Evolutionary conservation across 1,140 invertebrate genomes (phyloP).

Genomic region (Calosoma granatense): DNA sequence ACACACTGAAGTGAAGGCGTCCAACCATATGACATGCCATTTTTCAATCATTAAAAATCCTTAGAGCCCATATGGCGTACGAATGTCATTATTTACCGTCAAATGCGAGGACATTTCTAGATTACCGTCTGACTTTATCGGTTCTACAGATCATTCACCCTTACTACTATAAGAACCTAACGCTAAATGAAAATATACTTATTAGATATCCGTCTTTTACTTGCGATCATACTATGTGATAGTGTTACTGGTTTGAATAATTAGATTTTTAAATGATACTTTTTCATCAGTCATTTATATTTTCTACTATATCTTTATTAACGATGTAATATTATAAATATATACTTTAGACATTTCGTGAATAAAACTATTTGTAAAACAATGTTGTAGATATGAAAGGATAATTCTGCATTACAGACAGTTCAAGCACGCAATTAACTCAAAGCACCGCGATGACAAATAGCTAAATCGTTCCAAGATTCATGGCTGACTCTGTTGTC

Average conservation of each 20-base stretch:
- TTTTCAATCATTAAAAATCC: conserved; percentile 5
- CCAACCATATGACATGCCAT: conserved; percentile 6
- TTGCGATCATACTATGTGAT: neutral
- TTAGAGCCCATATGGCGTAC: neutral
- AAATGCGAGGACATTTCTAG: neutral
- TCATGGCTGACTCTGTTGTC: no score
- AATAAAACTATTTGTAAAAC: no score
- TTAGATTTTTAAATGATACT: neutral
- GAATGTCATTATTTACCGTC: conserved; percentile 3
- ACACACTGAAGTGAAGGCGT: neutral
- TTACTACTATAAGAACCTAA: neutral
- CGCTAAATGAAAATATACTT: neutral
- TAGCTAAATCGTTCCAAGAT: no score
- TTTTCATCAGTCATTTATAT: neutral
- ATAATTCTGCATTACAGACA: neutral
- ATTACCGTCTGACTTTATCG: neutral
- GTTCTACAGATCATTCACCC: neutral
- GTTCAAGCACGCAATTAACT: neutral
- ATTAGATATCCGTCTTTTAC: neutral
- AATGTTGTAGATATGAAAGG: neutral
- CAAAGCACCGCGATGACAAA: neutral
- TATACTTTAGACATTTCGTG: no score
- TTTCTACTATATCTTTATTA: neutral
- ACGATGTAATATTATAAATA: no score
- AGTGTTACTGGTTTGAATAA: neutral